Evolutionary conservation across 2,113 vertebrate species (phyloP), one percentile per base, ranked within the genome.

Genomic region (Gallinago jamesoni): DNA sequence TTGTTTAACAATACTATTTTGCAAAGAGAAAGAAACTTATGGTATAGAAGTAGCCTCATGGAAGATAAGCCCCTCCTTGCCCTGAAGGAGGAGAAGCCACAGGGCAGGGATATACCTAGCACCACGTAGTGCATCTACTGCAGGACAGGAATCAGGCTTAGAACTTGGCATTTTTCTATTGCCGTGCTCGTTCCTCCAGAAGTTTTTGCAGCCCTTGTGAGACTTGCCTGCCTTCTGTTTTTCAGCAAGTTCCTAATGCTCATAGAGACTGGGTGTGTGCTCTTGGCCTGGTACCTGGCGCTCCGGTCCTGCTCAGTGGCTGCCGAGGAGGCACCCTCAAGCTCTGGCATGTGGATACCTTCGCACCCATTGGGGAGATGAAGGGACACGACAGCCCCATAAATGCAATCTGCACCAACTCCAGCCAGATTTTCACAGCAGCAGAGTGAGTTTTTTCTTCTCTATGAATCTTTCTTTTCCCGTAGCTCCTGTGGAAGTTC

Each of bases 361-460:
- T 99, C 0, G 97, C 97, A 20, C 97, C 98, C 16, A 97, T 98
- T 4, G 98, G 98, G 23, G 99, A 99, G 82, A 97, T 99, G 94
- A 98, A 98, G 74, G 99, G 98, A 17, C 99, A 99, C 0, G 99
- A 99, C 85, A 99, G 98, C 89, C 99, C 99, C 14, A 99, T 99
- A 94, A 99, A 99, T 66, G 98, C 98, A 73, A 98, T 99, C 93
- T 99, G 98, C 75, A 98, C 98, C 87, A 99, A 99, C 97, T 98
- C 99, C 93, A 98, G 96, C 97, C 99, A 99, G 48, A 97, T 99
- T 81, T 99, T 99, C 97, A 99, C 99, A 45, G 99, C 99, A 72
- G 98, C 99, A 18, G 99, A 99, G 99, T 99, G 96, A 99, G 99
- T 98, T 78, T 70, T 59, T 63, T 84, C 28, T 93, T 85, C 35